phyloP scores from a whole-genome alignment of 2,113 vertebrate genomes.

The Pycnonotus jocosus region DNA sequence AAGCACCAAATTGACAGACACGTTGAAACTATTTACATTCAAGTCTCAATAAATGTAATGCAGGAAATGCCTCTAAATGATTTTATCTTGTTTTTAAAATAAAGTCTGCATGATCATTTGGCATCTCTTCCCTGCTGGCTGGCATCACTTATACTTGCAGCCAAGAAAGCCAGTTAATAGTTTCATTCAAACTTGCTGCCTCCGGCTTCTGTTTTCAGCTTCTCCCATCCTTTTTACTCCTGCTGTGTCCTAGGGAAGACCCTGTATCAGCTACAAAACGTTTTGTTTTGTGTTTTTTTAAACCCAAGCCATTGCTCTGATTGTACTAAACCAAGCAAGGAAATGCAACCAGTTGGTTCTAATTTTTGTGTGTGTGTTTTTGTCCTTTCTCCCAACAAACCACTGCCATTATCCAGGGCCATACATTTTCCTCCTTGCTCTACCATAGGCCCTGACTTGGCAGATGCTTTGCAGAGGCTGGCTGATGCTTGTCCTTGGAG shows the following conservation, averaged over 20 bases:
- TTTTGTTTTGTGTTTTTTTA: not conserved
- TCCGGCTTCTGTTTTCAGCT: not conserved
- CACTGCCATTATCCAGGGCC: not conserved
- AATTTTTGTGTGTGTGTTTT: not conserved
- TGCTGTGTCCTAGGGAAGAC: not conserved
- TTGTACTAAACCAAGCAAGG: not conserved
- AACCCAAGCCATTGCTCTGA: not conserved
- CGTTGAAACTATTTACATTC: not conserved
- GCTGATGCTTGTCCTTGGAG: not conserved
- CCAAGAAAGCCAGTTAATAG: constrained; percentile 1
- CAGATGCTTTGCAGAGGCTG: not conserved
- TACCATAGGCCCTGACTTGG: not conserved
- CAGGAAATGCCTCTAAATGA: not conserved
- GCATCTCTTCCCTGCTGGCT: not conserved
- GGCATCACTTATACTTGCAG: not conserved
- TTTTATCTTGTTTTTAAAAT: constrained; percentile 22
- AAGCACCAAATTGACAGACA: not conserved
- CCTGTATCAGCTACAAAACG: not conserved
- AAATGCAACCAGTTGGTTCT: not conserved
- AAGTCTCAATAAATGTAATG: not conserved
- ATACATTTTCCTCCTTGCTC: not conserved
- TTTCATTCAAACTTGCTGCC: not conserved
- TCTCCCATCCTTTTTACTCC: not conserved
- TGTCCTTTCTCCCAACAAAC: not conserved
- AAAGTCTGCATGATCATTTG: not conserved